phyloP scores from a whole-genome alignment of 2,113 vertebrate species.

The Mus pahari region DNA sequence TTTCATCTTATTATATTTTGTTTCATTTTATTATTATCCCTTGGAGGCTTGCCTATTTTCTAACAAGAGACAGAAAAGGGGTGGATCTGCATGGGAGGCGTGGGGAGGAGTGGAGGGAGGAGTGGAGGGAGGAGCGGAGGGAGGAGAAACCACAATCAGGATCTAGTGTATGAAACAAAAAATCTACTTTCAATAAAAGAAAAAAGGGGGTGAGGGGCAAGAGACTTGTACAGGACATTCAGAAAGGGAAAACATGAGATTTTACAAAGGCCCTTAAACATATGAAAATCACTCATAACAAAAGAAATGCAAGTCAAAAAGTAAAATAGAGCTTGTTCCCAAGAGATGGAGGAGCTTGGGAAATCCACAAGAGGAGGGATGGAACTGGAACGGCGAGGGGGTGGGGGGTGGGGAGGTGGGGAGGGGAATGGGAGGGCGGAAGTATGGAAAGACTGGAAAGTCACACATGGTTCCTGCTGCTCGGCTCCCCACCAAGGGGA shows the following conservation, averaged over 20 bases:
- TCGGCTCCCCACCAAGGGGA: not conserved
- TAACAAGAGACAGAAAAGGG: not conserved
- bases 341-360: not conserved
- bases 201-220: not conserved
- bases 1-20: not conserved
- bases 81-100: not conserved
- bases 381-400: too few relatives aligned
- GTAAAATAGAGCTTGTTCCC: not conserved
- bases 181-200: not conserved
- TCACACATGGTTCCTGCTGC: not conserved
- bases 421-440: not conserved
- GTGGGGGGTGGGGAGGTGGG: too few relatives aligned
- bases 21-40: not conserved
- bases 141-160: not conserved
- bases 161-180: not conserved
- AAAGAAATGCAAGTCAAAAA: not conserved
- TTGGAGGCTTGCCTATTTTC: not conserved
- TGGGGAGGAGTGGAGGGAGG: not conserved
- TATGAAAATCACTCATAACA: not conserved
- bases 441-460: not conserved
- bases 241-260: not conserved
- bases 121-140: not conserved
- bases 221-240: not conserved
- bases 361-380: not conserved
- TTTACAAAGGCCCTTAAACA: not conserved